Evolutionary conservation across 1,140 invertebrate genomes (phyloP), one percentile per base, ranked within the genome.

Genomic region (Bombus sibiricus): DNA sequence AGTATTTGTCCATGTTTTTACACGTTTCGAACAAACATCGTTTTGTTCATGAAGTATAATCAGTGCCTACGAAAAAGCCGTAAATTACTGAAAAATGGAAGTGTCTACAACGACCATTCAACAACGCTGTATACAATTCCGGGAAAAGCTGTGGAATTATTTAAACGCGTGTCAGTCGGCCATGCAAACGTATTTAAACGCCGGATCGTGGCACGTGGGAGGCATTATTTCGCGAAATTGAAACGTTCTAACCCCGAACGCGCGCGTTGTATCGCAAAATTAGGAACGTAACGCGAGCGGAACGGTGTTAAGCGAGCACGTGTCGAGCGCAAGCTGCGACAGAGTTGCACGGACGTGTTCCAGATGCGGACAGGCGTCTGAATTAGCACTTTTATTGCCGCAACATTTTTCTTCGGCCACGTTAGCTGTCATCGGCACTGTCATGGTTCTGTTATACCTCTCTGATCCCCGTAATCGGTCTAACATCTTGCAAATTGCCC

Each of bases 371-470:
- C 39, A 28, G 62, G 10, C 83, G 88, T 77, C 75, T 79, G 72
- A 89, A 89, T 89, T 88, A 88, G 83, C 83, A 79, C 75, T 86
- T 89, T 88, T 89, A 88, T 88, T 72, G 84, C 80, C 25, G 43
- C 59, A 22, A 62, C 68, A 86, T 86, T 89, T 89, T 89, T 89
- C 80, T 43, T 34, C 57, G 75, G 37, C 28, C 68, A 37, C 39
- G 43, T 59, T 74, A 85, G 6, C 64, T 69, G 80, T 68, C 53
- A 39, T 68, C 66, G 47, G 12, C 3, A 2, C 6, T 3, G 25
- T 28, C 1, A 8, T 3, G 25, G 2, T 28, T 10, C 25, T 18
- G 12, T 25, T 53, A 62, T 41, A 41, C 4, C n/a, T 6, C n/a
- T n/a, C 5, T 6, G 15, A 53, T 53, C 47, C 53, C 71, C 59